Base-by-base conservation (phyloP, 53 echinoderm and acorn worm genomes). In the Pentamera pediparva region DNA sequence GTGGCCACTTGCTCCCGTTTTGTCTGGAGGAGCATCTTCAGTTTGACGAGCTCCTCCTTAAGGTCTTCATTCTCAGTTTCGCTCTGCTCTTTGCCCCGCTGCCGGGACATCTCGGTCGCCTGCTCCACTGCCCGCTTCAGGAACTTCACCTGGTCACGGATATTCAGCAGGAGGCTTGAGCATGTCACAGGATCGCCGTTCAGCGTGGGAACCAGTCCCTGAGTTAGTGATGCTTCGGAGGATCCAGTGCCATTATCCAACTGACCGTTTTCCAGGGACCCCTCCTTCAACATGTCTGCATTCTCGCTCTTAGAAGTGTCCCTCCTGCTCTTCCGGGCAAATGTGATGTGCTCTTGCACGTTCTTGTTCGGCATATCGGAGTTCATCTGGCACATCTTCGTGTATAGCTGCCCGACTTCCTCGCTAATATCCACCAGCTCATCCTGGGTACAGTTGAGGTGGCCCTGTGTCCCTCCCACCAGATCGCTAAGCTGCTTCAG, bases 301-400 rank as follows among this genome's bases (percentile, higher is more conserved):
- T 89, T 90, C 51, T 94, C 89, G 21, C 87, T 83, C 15, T 84
- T 81, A 87, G 89, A 94, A 59, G 86, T 86, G 29, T 94, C 94
- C 41, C 94, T 74, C 39, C 94, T 77, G 61, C 89, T 94, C 53
- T 89, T 84, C 47, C 94, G 59, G 29, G 94, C 90, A 32, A 84
- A 84, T 58, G 89, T 94, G 27, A 94, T 78, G 56, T 94, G 94
- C 61, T 94, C 94, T 47, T 86, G 79, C 76, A 94, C 89, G 28
- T 90, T 82, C 50, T 86, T 78, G 69, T 94, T 89, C 22, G 94
- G 94, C 4, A 84, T 87, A 62, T 94, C 94, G 3, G 87, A 88
- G 76, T 94, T 94, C 35, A 94, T 85, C 84, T 86, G 76, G 76
- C 94, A 94, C 28, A 94, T 84, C 28, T 94, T 89, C 41, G 88